These are phyloP conservation scores for Dexiosoma caninum DNA, from an alignment of 2,888 invertebrate genomes.

Conservation along the genomic window DNA sequence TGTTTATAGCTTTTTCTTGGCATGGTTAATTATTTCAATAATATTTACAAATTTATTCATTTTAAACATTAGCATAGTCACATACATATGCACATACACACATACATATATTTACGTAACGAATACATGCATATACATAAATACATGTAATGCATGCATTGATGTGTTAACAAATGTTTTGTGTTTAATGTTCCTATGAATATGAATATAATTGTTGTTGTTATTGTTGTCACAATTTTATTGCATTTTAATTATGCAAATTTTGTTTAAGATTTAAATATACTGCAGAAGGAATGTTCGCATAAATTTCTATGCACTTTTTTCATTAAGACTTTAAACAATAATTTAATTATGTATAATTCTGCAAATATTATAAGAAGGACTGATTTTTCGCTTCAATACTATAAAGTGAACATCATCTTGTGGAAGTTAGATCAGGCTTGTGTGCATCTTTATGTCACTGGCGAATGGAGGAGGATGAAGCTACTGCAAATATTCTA, in stretches of 20 bases:
- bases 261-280: slow-evolving; percentile 8
- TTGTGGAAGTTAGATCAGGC: too few species aligned
- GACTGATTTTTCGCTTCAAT: too few species aligned
- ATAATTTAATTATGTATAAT: too few species aligned
- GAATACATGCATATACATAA: background rate
- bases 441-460: too few species aligned
- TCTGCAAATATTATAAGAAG: too few species aligned
- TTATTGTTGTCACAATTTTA: slow-evolving; percentile 24
- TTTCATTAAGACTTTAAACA: too few species aligned
- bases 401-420: too few species aligned
- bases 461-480: too few species aligned
- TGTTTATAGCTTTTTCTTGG: slow-evolving; percentile 33
- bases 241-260: slow-evolving; percentile 18
- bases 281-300: too few species aligned
- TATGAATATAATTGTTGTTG: background rate
- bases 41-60: background rate
- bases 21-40: slow-evolving; percentile 4
- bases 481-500: too few species aligned
- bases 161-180: background rate
- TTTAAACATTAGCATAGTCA: background rate
- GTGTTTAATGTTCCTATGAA: background rate
- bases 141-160: background rate
- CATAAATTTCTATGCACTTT: too few species aligned
- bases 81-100: background rate
- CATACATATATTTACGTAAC: background rate